Base-by-base conservation (phyloP, 2,113 vertebrate species). In the Camelus bactrianus region DNA sequence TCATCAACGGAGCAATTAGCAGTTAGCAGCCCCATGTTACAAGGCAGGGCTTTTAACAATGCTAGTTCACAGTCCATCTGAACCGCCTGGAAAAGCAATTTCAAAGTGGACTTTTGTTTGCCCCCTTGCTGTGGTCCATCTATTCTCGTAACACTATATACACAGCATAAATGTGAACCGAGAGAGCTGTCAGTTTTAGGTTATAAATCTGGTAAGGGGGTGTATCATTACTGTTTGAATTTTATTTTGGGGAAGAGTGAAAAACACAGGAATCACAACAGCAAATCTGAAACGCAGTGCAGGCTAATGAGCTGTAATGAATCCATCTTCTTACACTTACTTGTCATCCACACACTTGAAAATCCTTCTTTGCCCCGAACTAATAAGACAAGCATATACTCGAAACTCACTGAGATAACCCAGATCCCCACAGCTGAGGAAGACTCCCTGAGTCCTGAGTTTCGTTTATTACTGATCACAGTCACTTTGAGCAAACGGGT, bases 1-100 rank as follows among this genome's bases (percentile, higher is more conserved):
- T 98, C 94, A 95, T 96, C 56, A 35, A 11, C 91, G 90, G 50
- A 93, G 89, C 56, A 97, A 93, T 98, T 94, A 96, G 95, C 93
- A 72, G 16, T 79, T 89, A 75, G 3, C 3, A 85, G 91, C 73
- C 14, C 73, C 92, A 54, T 52, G 82, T 35, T 48, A 52, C 70
- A 24, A 67, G 92, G 79, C 24, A 5, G 17, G 50, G 69, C 30
- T 50, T 54, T 69, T 75, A 58, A 24, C 30, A 73, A 20, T 5
- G 30, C 85, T 85, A 77, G 96, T 97, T 92, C 97, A 81, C 69
- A 60, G 84, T 62, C 76, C 52, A 92, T 94, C 84, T 65, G 96
- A 96, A 67, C 76, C 62, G 70, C 80, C 15, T 79, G 28, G 79
- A 95, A 89, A 96, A 95, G 69, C 28, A 85, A 58, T 97, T 97